These are phyloP conservation scores for Drosophila cognata DNA, from an alignment of 2,888 invertebrate genomes.

Conservation along the genomic window DNA sequence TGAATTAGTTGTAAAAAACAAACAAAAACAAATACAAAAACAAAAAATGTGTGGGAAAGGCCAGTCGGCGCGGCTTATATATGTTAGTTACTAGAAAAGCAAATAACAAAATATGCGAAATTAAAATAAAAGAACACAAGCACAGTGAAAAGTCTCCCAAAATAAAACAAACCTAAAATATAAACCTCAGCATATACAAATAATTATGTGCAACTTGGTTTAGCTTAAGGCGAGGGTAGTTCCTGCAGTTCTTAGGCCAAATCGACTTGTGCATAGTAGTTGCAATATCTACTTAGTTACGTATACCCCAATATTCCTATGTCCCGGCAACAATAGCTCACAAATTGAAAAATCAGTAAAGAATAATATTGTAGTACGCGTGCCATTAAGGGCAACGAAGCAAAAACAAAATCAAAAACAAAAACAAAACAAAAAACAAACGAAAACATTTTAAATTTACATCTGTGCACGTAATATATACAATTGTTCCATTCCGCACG, in stretches of 20 bases:
- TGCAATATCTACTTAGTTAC: conserved; percentile 65
- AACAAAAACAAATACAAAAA: conserved; percentile 23
- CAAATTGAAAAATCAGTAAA: conserved; percentile 30
- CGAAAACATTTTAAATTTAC: conserved; percentile 29
- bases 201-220: conserved; percentile 83
- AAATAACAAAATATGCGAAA: background rate
- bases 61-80: conserved; percentile 51
- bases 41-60: conserved; percentile 43
- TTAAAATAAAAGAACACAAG: conserved; percentile 13
- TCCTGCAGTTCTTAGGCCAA: conserved; percentile 59
- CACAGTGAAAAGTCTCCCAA: conserved; percentile 39
- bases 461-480: conserved; percentile 26
- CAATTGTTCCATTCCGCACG: conserved; percentile 30
- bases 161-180: conserved; percentile 19
- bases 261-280: conserved; percentile 81
- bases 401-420: conserved; percentile 21
- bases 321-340: conserved; percentile 31
- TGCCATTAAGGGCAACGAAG: conserved; percentile 78
- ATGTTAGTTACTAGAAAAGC: conserved; percentile 52
- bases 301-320: conserved; percentile 28
- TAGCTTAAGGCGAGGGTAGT: conserved; percentile 61
- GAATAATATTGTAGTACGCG: conserved; percentile 64
- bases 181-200: conserved; percentile 34
- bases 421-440: conserved; percentile 13
- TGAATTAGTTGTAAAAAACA: conserved; percentile 60